These are phyloP conservation scores for Ptychodera flava DNA, from an alignment of 35 echinoderm and acorn worm species.

Conservation along the genomic window DNA sequence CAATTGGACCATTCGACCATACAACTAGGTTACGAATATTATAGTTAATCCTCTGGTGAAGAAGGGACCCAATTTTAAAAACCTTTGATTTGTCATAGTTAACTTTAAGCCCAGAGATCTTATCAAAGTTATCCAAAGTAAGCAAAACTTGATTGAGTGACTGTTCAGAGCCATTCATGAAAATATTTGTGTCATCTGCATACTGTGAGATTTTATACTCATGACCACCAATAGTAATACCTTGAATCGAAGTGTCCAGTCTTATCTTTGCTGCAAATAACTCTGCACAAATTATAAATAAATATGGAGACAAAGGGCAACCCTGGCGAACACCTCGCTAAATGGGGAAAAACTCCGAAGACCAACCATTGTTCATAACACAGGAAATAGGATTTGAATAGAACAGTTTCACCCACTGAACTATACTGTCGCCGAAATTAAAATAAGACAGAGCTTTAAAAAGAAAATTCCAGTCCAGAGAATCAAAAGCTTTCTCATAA, in stretches of 20 bases:
- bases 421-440: no score
- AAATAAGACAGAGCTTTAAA: no score
- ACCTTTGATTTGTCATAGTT: slow-evolving; percentile 12
- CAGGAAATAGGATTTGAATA: no score
- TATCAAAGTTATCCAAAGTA: slow-evolving; percentile 2
- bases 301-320: neutral
- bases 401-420: no score
- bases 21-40: no score
- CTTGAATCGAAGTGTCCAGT: neutral
- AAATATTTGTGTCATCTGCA: slow-evolving; percentile 12
- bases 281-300: neutral
- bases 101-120: slow-evolving; percentile 10
- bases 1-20: no score
- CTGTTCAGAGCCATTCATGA: slow-evolving; percentile 10
- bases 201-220: slow-evolving; percentile 21
- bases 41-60: no score
- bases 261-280: neutral
- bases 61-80: neutral
- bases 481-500: neutral
- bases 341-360: slow-evolving; percentile 3
- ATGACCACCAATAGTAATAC: neutral
- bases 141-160: neutral
- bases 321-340: neutral
- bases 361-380: neutral
- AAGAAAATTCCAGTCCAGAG: neutral